These are phyloP conservation scores for Alitta virens DNA, from an alignment of 2,888 invertebrate species.

Conservation along the genomic window DNA sequence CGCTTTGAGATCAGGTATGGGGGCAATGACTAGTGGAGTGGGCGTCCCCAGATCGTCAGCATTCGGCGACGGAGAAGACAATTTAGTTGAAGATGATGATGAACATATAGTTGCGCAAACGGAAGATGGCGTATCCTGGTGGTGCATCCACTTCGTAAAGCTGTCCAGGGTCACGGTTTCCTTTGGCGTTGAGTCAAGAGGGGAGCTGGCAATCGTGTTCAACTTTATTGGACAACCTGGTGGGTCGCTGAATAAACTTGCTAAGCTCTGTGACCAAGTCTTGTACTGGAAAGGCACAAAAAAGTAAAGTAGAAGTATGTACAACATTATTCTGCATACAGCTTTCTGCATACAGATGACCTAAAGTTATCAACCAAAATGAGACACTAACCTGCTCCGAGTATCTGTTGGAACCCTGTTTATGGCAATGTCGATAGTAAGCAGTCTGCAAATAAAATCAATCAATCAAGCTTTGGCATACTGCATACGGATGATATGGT, in stretches of 20 bases:
- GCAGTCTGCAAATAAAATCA: too few species aligned
- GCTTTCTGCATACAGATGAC: too few species aligned
- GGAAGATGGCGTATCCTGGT: not conserved
- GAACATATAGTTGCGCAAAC: slow-evolving; percentile 6
- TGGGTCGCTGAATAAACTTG: slow-evolving; percentile 18
- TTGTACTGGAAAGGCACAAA: slow-evolving; percentile 4
- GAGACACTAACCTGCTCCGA: too few species aligned
- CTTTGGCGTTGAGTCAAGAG: slow-evolving; percentile 38
- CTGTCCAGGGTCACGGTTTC: slow-evolving; percentile 14
- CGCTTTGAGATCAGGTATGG: not conserved
- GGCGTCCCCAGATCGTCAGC: not conserved
- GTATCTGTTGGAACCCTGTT: too few species aligned
- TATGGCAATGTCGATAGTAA: too few species aligned
- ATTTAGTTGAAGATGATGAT: not conserved
- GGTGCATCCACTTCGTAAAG: not conserved
- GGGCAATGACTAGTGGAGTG: not conserved
- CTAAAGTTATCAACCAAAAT: too few species aligned
- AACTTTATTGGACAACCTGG: slow-evolving; percentile 27
- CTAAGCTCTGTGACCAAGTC: slow-evolving; percentile 4
- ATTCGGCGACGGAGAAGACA: not conserved
- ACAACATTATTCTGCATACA: too few species aligned
- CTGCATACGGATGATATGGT: too few species aligned
- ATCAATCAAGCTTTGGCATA: too few species aligned
- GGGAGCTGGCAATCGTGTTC: slow-evolving; percentile 51
- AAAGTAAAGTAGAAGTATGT: too few species aligned